A percentile compares a stretch with the other conserved stretches of the same genome.
Conservation (phyloP, 2,797 vertebrate genomes). For the Coracias cyanogaster region DNA sequence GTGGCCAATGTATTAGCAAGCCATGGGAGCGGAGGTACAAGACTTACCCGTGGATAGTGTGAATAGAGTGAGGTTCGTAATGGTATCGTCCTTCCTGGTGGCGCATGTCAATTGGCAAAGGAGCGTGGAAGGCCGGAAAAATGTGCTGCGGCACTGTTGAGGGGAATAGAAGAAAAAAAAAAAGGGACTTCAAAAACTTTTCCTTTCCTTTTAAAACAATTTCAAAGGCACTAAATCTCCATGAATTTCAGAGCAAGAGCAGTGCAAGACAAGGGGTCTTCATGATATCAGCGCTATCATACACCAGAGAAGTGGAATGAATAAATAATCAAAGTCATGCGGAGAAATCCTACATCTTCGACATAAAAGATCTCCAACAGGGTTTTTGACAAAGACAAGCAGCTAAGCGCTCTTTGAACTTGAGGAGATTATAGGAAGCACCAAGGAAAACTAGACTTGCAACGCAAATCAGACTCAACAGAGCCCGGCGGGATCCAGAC, state of each 20-base stretch:
- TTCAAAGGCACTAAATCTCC: slow-evolving; percentile 88
- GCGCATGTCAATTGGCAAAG: slow-evolving; percentile 94
- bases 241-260: slow-evolving; percentile 86
- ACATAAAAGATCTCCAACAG: slow-evolving; percentile 94
- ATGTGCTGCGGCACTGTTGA: slow-evolving; percentile 90
- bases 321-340: slow-evolving; percentile 96
- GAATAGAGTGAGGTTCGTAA: slow-evolving; percentile 94
- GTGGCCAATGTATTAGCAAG: neutral
- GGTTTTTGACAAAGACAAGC: slow-evolving; percentile 94
- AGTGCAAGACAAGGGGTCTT: slow-evolving; percentile 79
- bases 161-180: slow-evolving; percentile 65
- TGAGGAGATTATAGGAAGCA: slow-evolving; percentile 85
- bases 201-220: slow-evolving; percentile 77
- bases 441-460: slow-evolving; percentile 77
- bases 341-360: slow-evolving; percentile 90
- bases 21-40: neutral
- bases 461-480: slow-evolving; percentile 86
- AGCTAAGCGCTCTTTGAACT: slow-evolving; percentile 92
- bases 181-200: slow-evolving; percentile 77
- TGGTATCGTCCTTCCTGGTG: slow-evolving; percentile 97
- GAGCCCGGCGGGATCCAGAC: slow-evolving; percentile 77
- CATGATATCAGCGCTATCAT: slow-evolving; percentile 86
- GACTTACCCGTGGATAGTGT: slow-evolving; percentile 93
- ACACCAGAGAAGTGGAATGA: slow-evolving; percentile 89
- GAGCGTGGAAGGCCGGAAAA: slow-evolving; percentile 93